A percentile compares a stretch with the other conserved stretches of the same genome.
Evolutionary conservation across 2,113 vertebrate species (phyloP).

Genomic region (Machaerirhynchus nigripectus): DNA sequence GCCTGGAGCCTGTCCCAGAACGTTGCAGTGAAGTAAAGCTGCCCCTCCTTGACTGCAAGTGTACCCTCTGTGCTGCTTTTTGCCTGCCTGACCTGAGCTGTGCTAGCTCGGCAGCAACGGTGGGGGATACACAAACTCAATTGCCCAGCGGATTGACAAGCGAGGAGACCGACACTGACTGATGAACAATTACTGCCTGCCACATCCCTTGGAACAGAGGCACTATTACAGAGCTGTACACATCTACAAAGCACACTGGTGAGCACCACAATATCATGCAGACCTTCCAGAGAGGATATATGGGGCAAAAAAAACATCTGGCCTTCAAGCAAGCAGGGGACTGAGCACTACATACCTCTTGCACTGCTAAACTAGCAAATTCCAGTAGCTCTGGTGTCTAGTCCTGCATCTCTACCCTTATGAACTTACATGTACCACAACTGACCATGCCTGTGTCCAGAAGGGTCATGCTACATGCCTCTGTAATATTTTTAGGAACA

Average conservation of each 20-base stretch:
- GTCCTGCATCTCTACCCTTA: neutral
- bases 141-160: neutral
- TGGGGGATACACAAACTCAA: neutral
- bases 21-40: neutral
- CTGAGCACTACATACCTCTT: neutral
- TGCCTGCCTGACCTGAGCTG: neutral
- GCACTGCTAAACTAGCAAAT: neutral
- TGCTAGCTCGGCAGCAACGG: neutral
- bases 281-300: neutral
- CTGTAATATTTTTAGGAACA: neutral
- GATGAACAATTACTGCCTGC: neutral
- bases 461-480: neutral
- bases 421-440: neutral
- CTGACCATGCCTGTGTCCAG: neutral
- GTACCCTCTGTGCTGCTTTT: rapidly evolving
- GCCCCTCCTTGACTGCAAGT: neutral
- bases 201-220: neutral
- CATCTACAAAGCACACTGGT: neutral
- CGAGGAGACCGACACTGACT: neutral
- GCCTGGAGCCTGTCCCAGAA: neutral
- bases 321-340: neutral
- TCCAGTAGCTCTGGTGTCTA: neutral
- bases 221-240: neutral
- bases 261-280: neutral
- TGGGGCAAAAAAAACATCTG: neutral